These are phyloP conservation scores for Lucilia sericata DNA, from an alignment of 1,140 invertebrate genomes.

Conservation along the genomic window DNA sequence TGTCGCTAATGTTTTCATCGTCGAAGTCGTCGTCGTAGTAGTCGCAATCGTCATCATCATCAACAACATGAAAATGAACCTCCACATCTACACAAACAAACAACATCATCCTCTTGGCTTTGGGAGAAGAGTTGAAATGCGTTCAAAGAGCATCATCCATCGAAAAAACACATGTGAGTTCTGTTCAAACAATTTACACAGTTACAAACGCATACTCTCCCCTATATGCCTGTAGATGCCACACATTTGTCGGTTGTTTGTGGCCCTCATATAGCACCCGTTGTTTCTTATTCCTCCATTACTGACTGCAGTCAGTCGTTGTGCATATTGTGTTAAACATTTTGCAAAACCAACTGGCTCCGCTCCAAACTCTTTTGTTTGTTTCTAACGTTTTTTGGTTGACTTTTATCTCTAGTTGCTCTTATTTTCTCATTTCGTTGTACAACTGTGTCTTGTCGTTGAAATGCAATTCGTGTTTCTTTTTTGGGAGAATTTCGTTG, in stretches of 20 bases:
- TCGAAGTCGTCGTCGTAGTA: conserved; percentile 48
- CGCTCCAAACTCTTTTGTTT: conserved; percentile 44
- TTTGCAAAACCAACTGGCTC: conserved; percentile 44
- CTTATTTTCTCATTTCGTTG: conserved; percentile 35
- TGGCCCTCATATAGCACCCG: not conserved
- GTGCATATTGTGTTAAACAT: not conserved
- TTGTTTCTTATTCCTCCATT: not conserved
- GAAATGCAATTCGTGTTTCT: not conserved
- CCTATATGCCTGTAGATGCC: not conserved
- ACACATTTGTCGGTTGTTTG: too few relatives aligned
- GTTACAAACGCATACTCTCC: not conserved
- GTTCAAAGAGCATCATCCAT: conserved; percentile 28
- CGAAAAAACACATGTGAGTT: not conserved
- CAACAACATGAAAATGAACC: not conserved
- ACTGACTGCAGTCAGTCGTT: not conserved
- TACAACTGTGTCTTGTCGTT: too few relatives aligned
- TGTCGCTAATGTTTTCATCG: conserved; percentile 44
- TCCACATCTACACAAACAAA: conserved; percentile 7
- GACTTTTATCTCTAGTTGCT: not conserved
- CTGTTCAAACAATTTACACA: too few relatives aligned
- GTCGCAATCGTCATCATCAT: conserved; percentile 47
- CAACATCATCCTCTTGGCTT: conserved; percentile 4
- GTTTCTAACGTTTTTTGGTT: not conserved
- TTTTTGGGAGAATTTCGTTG: not conserved
- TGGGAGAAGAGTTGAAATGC: conserved; percentile 34